Evolutionary conservation across 2,888 invertebrate species (phyloP), one percentile per base, ranked within the genome.

Genomic region (Salpingus planirostris): DNA sequence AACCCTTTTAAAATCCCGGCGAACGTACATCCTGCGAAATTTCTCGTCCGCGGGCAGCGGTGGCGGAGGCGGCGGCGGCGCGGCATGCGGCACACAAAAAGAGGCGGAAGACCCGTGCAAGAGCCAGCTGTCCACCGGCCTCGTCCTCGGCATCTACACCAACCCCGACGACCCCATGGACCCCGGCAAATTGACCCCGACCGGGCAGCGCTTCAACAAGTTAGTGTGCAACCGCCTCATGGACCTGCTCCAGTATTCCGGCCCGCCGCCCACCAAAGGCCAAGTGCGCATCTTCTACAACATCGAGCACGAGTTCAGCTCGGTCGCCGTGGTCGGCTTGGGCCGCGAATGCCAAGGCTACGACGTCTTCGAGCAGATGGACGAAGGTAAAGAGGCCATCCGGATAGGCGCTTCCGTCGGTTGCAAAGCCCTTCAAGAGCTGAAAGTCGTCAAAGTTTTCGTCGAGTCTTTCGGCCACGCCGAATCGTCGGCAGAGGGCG

Each of bases 401-500:
- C 65, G 87, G 33, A 66, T 74, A 29, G 86, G 83, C 1, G 71
- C 82, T 1, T 76, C 74, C 0, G 65, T 65, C 2, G 82, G 78
- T 1, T 70, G 74, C 11, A 65, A 63, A 38, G 71, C 73, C 2
- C 59, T 82, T 6, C 70, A 73, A 22, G 50, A 62, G 2, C 57
- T 77, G 10, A 59, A 64, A 23, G 71, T 78, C 0, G 67, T 65
- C 26, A 59, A 67, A 13, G 73, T 88, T 15, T 70, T 73, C 39
- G 68, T 88, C 0, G 88, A 89, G 55, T 78, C 80, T 11, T 83
- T 86, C 52, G 83, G 80, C 5, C 73, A 79, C 52, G 77, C 85
- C 0, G 81, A 83, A 57, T 83, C 84, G 2, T 76, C 86, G 1
- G 86, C 86, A 0, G 88, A 88, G 60, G 88, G 86, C 2, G 76